phyloP scores from a whole-genome alignment of 1,140 invertebrate species.

The Radopholus similis region DNA sequence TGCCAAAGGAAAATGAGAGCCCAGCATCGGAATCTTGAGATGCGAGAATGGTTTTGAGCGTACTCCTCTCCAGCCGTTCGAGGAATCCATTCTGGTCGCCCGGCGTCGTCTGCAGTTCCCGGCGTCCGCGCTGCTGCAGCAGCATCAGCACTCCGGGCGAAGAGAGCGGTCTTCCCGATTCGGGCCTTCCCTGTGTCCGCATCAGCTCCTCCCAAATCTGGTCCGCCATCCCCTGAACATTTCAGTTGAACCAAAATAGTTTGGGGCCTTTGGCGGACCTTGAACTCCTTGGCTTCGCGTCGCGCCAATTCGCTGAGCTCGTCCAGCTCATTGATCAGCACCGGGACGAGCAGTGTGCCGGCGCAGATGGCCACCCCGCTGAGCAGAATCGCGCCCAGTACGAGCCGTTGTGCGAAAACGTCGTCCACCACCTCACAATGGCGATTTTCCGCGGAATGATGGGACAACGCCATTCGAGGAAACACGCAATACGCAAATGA shows the following conservation, averaged over 20 bases:
- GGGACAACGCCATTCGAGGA: background rate
- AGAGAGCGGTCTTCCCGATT: background rate
- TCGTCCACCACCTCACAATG: background rate
- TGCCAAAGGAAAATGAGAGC: background rate
- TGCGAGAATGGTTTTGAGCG: background rate
- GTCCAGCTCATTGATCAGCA: conserved; percentile 20
- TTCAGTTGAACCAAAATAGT: background rate
- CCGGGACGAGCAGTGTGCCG: conserved; percentile 1
- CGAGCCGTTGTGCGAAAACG: background rate
- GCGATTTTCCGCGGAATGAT: too few relatives aligned
- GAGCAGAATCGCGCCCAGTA: conserved; percentile 3
- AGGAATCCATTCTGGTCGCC: conserved; percentile 5
- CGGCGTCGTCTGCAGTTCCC: conserved; percentile 1
- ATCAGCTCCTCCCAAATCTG: conserved; percentile 27
- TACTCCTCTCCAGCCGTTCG: conserved; percentile 25
- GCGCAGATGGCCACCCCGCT: conserved; percentile 11
- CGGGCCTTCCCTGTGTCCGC: background rate
- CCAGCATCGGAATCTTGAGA: background rate
- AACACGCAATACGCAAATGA: background rate
- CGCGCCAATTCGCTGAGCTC: conserved; percentile 12
- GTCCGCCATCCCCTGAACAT: conserved; percentile 7
- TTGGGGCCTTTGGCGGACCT: background rate
- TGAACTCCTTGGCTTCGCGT: conserved; percentile 13
- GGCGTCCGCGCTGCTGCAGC: background rate
- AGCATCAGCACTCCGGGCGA: background rate